Conservation (phyloP, 2,888 invertebrate genomes). For the Agriotes lineatus region DNA sequence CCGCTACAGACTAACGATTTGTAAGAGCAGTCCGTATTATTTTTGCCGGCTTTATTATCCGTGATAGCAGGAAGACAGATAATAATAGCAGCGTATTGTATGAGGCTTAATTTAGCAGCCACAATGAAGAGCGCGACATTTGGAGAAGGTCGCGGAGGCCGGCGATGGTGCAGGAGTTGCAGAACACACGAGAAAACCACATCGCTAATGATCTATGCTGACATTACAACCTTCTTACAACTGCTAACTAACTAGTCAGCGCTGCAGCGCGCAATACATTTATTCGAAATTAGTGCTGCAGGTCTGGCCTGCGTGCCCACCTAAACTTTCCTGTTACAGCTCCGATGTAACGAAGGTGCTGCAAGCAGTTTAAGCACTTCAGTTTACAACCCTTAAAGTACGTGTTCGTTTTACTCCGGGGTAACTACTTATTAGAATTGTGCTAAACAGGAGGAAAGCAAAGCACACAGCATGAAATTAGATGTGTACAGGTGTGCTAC, state of each 20-base stretch:
- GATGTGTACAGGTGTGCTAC: too few relatives aligned
- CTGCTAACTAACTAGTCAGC: constrained; percentile 50
- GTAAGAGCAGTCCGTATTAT: background rate
- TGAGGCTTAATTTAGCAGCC: constrained; percentile 46
- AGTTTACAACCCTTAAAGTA: too few relatives aligned
- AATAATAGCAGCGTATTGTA: constrained; percentile 29
- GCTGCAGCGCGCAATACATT: constrained; percentile 24
- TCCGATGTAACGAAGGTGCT: background rate
- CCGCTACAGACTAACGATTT: background rate
- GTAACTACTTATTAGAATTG: too few relatives aligned
- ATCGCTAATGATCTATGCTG: constrained; percentile 62
- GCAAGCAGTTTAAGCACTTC: too few relatives aligned
- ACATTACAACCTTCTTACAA: constrained; percentile 60
- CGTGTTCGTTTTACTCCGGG: too few relatives aligned
- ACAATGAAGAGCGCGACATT: constrained; percentile 54
- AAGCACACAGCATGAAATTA: too few relatives aligned
- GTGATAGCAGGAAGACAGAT: constrained; percentile 24
- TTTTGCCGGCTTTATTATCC: constrained; percentile 28
- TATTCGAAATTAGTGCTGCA: constrained; percentile 1
- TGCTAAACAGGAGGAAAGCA: too few relatives aligned
- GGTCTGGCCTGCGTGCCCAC: background rate
- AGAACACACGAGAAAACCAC: constrained; percentile 47
- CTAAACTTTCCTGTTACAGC: background rate
- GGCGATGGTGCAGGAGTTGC: constrained; percentile 42
- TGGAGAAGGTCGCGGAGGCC: constrained; percentile 54